Evolutionary conservation across 1,140 invertebrate genomes (phyloP).

Genomic region (Drosophila suzukii): DNA sequence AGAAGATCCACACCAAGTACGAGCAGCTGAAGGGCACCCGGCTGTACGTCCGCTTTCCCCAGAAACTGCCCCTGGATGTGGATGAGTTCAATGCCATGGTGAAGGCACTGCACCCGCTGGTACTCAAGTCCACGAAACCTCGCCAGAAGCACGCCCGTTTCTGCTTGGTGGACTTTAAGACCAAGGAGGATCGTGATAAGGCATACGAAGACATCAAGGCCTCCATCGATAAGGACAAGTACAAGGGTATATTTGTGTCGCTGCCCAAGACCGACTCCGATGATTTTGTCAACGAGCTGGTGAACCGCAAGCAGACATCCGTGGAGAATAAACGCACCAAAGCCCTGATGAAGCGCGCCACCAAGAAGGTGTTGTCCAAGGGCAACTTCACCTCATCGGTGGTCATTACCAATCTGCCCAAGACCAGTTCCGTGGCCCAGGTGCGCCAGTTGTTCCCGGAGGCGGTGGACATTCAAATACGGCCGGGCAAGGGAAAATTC

Average conservation of each 20-base stretch:
- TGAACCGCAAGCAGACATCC: constrained; percentile 64
- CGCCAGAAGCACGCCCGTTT: constrained; percentile 78
- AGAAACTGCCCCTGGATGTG: constrained; percentile 66
- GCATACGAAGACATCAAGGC: constrained; percentile 53
- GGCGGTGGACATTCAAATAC: constrained; percentile 77
- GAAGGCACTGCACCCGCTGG: constrained; percentile 57
- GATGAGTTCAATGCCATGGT: constrained; percentile 59
- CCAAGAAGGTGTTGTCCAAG: constrained; percentile 47
- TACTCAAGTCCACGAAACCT: constrained; percentile 64
- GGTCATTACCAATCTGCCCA: constrained; percentile 74
- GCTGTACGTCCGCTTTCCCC: constrained; percentile 69
- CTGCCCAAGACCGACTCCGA: constrained; percentile 74
- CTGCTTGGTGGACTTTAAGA: constrained; percentile 70
- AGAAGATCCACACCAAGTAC: constrained; percentile 68
- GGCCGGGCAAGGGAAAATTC: constrained; percentile 66
- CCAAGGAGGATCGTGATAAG: constrained; percentile 58
- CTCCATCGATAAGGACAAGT: constrained; percentile 32
- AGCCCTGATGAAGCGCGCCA: constrained; percentile 57
- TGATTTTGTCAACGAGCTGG: constrained; percentile 71
- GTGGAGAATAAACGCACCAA: constrained; percentile 70
- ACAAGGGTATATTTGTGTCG: constrained; percentile 55
- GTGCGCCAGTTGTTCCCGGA: constrained; percentile 68
- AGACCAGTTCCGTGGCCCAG: constrained; percentile 57
- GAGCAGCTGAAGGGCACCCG: constrained; percentile 68
- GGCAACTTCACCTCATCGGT: constrained; percentile 71